phyloP scores from a whole-genome alignment of 2,113 vertebrate species.

The Climacteris rufus region DNA sequence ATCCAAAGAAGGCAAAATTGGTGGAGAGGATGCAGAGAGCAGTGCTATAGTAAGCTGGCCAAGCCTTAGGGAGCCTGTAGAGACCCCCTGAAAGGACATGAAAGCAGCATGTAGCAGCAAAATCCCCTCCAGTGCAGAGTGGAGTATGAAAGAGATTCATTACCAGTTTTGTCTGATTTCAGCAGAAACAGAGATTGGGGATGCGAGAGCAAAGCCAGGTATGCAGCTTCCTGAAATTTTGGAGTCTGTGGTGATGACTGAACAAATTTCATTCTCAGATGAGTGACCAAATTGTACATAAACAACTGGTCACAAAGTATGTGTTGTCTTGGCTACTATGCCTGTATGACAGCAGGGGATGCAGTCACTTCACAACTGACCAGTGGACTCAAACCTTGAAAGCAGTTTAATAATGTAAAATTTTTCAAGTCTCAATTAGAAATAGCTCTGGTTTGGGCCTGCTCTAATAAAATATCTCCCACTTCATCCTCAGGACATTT shows the following conservation, averaged over 20 bases:
- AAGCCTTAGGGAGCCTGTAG: background rate
- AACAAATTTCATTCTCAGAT: background rate
- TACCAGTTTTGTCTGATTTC: background rate
- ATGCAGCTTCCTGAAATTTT: background rate
- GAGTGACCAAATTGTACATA: background rate
- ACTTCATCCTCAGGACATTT: background rate
- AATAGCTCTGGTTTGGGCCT: background rate
- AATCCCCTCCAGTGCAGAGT: background rate
- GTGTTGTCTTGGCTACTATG: rapidly evolving
- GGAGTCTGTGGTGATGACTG: background rate
- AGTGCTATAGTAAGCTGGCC: background rate
- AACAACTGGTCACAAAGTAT: background rate
- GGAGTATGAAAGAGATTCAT: background rate
- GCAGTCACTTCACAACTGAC: background rate
- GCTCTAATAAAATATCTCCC: background rate
- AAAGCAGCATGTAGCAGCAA: background rate
- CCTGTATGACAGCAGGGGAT: background rate
- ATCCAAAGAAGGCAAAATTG: background rate
- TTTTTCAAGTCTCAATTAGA: background rate
- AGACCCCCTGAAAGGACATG: background rate
- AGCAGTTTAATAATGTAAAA: background rate
- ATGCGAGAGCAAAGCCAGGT: background rate
- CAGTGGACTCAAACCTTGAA: background rate
- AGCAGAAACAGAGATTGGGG: background rate
- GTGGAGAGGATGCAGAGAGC: background rate